Evolutionary conservation across 2,888 invertebrate genomes (phyloP), one percentile per base, ranked within the genome.

Genomic region (Thymelicus acteon): DNA sequence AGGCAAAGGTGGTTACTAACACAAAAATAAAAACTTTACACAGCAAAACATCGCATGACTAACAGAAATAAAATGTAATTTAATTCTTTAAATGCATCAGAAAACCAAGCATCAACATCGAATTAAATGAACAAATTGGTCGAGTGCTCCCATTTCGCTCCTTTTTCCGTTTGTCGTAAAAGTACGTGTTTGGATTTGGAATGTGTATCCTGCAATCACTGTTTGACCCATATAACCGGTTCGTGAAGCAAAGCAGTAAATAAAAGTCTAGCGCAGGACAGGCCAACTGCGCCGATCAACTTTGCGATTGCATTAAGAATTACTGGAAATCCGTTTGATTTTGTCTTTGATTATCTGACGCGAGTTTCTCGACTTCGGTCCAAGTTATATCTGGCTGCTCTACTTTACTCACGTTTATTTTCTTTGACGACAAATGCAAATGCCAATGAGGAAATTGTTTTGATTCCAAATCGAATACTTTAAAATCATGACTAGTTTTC

Each of bases 41-140:
- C 19, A 40, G n/a, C 10, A 6, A 15, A 7, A 15, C 15, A 57
- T 52, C 15, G 52, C 52, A 47, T n/a, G 15, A 10, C 31, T 48
- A 39, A 24, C 5, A 52, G 19, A 12, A 44, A 19, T 31, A 52
- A 7, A 48, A 63, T 49, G 44, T 70, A 70, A 70, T 58, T 69
- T 63, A 58, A 70, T 65, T 15, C 60, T 60, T 64, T 60, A 39
- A 60, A 60, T 60, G 40, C 47, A 60, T 65, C 54, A 31, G 37
- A 60, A 60, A 71, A 60, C 64, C 52, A 60, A 64, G 60, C 49
- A 60, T 61, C 60, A 60, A 65, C 65, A 47, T 40, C 40, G 60
- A 65, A 71, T 71, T 71, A 65, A 65, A 71, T 65, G 54, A 65
- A 65, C 71, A 65, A 65, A 65, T 71, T 71, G 71, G 71, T 52